Conservation (phyloP, 2,888 invertebrate species). For the Epinotia ramella region DNA sequence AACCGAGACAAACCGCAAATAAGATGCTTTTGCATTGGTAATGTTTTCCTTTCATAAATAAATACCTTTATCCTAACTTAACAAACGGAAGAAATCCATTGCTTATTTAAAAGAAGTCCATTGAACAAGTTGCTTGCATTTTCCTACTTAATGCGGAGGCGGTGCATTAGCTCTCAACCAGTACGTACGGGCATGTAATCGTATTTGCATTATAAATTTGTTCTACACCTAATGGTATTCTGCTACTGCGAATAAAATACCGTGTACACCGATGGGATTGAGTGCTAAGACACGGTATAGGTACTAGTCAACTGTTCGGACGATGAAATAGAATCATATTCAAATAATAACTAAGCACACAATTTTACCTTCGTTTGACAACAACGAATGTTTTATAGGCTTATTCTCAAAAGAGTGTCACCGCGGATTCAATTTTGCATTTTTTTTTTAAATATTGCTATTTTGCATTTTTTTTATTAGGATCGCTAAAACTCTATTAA, state of each 20-base stretch:
- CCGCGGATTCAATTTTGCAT: no score
- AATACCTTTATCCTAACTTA: background rate
- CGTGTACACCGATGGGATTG: background rate
- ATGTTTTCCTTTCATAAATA: background rate
- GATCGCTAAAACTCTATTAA: no score
- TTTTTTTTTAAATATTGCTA: no score
- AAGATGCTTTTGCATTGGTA: background rate
- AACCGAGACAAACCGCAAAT: slow-evolving; percentile 1
- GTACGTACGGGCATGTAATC: slow-evolving; percentile 73
- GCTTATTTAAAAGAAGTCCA: slow-evolving; percentile 59
- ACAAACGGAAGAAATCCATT: slow-evolving; percentile 51
- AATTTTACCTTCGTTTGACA: background rate
- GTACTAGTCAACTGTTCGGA: background rate
- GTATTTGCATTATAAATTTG: slow-evolving; percentile 85
- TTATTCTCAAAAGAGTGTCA: no score
- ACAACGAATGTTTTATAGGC: no score
- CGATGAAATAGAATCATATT: background rate
- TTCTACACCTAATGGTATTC: slow-evolving; percentile 77
- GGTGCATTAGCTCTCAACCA: slow-evolving; percentile 79
- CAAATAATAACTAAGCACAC: background rate
- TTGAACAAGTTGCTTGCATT: slow-evolving; percentile 70
- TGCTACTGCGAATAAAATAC: slow-evolving; percentile 58
- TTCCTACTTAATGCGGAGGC: slow-evolving; percentile 77
- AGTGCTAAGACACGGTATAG: background rate
- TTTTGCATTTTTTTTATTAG: no score